Conservation (phyloP, 2,888 invertebrate genomes). For the Eupithecia dodoneata region DNA sequence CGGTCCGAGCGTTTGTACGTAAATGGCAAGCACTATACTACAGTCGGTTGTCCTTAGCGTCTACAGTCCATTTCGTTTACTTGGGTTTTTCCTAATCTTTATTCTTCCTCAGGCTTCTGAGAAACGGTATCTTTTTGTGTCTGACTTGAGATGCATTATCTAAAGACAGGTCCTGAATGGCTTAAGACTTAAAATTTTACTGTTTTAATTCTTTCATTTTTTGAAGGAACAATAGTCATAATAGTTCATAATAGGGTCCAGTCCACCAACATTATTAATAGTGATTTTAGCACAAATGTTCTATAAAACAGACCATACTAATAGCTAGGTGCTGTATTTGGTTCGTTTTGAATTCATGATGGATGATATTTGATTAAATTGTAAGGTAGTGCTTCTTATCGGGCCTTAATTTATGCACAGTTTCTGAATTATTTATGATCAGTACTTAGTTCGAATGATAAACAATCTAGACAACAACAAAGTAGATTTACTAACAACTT, state of each 20-base stretch:
- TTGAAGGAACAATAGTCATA: not conserved
- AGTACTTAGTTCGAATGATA: conserved; percentile 7
- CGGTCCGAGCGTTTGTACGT: not conserved
- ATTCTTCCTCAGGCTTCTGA: conserved; percentile 21
- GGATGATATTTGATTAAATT: conserved; percentile 20
- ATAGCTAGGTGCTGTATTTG: conserved; percentile 9
- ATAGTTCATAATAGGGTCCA: not conserved
- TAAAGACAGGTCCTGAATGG: conserved; percentile 15
- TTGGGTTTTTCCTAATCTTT: conserved; percentile 30
- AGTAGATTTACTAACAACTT: not conserved
- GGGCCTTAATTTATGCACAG: conserved; percentile 20
- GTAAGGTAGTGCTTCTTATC: conserved; percentile 20
- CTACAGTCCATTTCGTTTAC: not conserved
- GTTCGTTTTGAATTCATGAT: conserved; percentile 24
- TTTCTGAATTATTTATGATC: conserved; percentile 30
- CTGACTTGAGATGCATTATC: conserved; percentile 18
- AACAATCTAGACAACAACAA: not conserved
- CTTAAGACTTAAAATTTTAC: conserved; percentile 11
- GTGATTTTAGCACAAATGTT: not conserved
- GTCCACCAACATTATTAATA: not conserved
- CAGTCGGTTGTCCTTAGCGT: not conserved
- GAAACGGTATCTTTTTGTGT: conserved; percentile 34
- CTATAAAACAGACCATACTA: not conserved
- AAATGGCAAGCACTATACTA: not conserved
- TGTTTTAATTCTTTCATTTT: not conserved